Evolutionary conservation across 1,140 invertebrate species (phyloP).

Genomic region (Whitmania pigra): DNA sequence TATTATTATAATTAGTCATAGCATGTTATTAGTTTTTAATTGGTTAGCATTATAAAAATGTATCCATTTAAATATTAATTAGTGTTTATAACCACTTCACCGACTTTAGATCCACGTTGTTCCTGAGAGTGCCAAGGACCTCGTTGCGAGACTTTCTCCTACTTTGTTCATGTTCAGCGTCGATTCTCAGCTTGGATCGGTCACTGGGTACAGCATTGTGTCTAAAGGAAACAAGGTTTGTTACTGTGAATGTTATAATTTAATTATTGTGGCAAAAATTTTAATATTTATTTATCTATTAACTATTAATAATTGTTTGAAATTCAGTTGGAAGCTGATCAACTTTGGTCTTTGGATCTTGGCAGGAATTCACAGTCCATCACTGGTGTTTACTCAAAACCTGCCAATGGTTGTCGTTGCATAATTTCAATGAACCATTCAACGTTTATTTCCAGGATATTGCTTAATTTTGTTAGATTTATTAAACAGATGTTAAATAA

Average conservation of each 20-base stretch:
- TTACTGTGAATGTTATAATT: neutral
- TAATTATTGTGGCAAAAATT: too few relatives aligned
- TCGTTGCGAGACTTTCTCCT: slow-evolving; percentile 35
- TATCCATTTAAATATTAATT: neutral
- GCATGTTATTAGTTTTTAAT: too few relatives aligned
- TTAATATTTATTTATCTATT: neutral
- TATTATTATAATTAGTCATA: neutral
- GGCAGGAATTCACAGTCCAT: slow-evolving; percentile 56
- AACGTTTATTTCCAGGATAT: neutral
- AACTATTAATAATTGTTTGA: neutral
- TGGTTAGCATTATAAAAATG: neutral
- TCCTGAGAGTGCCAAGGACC: slow-evolving; percentile 47
- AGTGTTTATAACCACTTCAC: neutral
- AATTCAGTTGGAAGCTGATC: slow-evolving; percentile 39
- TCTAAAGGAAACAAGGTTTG: neutral
- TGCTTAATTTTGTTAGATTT: neutral
- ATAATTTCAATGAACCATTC: neutral
- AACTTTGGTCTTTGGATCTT: slow-evolving; percentile 60
- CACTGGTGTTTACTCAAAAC: slow-evolving; percentile 55
- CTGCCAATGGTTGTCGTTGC: slow-evolving; percentile 43
- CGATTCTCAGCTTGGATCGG: slow-evolving; percentile 50
- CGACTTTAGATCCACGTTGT: slow-evolving; percentile 48
- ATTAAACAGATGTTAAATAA: neutral
- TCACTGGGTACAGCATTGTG: slow-evolving; percentile 53
- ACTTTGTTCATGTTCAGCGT: slow-evolving; percentile 56